Base-by-base conservation (phyloP, 2,113 vertebrate species). In the Elephas maximus region DNA sequence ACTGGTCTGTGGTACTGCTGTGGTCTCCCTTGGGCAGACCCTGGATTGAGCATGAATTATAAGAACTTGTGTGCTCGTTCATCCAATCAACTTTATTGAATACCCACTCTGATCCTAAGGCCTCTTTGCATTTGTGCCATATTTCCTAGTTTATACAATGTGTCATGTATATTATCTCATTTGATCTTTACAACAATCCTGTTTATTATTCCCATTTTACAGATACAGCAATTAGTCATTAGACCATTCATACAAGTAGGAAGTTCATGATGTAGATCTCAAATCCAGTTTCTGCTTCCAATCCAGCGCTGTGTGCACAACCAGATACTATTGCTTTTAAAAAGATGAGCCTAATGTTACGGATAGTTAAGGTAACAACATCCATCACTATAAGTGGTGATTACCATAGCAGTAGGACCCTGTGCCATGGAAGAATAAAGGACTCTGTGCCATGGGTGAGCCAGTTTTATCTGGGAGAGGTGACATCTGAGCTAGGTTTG, bases 211-310 rank as follows among this genome's bases (percentile, higher is more conserved):
- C 8, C 67, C 23, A 3, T 53, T 80, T 76, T 87, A 65, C 21
- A 90, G 26, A 78, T 51, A 44, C 30, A 51, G 88, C 69, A 76
- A 88, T 6, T 74, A 92, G 45, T 53, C 57, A 84, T 51, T 44
- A 69, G 33, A 63, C 45, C 21, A 74, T 0, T 0, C 10, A 24
- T 33, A 18, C 44, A 60, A 10, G 57, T 82, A 81, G 85, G 11
- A 90, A 77, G 20, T 41, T 88, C 30, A 44, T 71, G 4, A n/a
- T 60, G 95, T 90, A 67, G 85, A 88, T 57, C 80, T 90, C 24
- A 69, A 26, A 9, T 71, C 65, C 33, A 81, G 71, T 81, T 90
- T 96, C 67, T 91, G 69, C 62, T 67, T 80, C 65, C 15, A 77
- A 26, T 60, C 41, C 41, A 24, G 24, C 41, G 21, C 48, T 33